Conservation (phyloP, 1,140 invertebrate species). For the Euschistus heros region DNA sequence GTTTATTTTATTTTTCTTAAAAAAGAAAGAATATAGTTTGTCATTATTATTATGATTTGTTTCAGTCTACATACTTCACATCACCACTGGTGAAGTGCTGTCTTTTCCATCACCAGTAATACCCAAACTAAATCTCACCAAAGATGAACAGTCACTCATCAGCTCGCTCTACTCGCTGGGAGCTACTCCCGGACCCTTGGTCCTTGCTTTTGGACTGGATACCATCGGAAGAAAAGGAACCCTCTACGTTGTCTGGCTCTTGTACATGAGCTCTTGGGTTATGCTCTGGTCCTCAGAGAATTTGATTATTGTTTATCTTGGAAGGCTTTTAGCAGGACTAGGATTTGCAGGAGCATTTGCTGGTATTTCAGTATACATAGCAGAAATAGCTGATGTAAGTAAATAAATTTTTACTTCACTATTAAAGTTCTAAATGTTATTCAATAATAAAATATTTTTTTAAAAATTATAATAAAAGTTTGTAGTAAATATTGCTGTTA, state of each 20-base stretch:
- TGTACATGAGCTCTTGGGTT: constrained; percentile 13
- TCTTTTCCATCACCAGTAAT: constrained; percentile 19
- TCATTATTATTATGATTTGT: background rate
- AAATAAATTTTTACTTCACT: too few relatives aligned
- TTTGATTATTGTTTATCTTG: constrained; percentile 12
- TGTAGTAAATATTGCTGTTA: too few relatives aligned
- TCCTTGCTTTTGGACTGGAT: constrained; percentile 2
- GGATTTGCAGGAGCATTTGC: constrained; percentile 7
- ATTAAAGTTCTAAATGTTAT: too few relatives aligned
- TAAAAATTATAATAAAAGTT: too few relatives aligned
- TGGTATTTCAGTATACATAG: constrained; percentile 15
- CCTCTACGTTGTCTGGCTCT: background rate
- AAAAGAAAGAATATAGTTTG: too few relatives aligned
- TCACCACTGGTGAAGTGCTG: constrained; percentile 2
- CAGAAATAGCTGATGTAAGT: constrained; percentile 23
- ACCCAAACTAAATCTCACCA: constrained; percentile 9
- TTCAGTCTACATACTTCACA: constrained; percentile 18
- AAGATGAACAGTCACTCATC: constrained; percentile 6
- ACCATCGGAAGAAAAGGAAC: constrained; percentile 3
- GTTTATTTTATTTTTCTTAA: too few relatives aligned
- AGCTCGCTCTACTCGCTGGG: constrained; percentile 17
- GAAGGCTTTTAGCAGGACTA: constrained; percentile 10
- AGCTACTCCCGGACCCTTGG: background rate
- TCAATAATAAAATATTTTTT: too few relatives aligned
- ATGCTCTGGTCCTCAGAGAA: background rate